Conservation (phyloP, 2,113 vertebrate genomes). For the Carollia perspicillata region DNA sequence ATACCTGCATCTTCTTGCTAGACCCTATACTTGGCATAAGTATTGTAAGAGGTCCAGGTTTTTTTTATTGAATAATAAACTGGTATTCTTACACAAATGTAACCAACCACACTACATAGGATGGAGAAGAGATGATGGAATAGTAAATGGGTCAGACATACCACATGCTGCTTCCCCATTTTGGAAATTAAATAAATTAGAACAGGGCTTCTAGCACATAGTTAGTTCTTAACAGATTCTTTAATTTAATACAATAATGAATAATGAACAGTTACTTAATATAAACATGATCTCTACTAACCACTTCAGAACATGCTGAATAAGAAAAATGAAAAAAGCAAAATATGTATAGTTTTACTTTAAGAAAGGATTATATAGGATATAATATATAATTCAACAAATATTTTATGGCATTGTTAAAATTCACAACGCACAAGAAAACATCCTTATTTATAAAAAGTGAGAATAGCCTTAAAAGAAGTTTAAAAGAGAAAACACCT, state of each 20-base stretch:
- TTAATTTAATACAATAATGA: neutral
- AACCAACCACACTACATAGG: neutral
- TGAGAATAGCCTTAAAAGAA: neutral
- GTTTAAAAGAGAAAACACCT: neutral
- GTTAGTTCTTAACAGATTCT: neutral
- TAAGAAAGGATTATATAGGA: neutral
- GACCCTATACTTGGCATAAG: neutral
- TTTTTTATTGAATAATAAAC: neutral
- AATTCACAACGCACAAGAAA: neutral
- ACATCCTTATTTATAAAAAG: neutral
- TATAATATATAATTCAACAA: neutral
- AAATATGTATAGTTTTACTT: neutral
- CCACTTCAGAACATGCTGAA: neutral
- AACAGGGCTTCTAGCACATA: neutral
- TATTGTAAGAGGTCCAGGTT: neutral
- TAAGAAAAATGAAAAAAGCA: neutral
- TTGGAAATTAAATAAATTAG: neutral
- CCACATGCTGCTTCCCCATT: neutral
- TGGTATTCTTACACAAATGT: neutral
- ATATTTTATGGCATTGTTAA: neutral
- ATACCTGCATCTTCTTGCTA: neutral
- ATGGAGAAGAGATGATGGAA: neutral
- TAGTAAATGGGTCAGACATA: neutral
- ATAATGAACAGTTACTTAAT: neutral
- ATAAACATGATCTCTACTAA: neutral